Base-by-base conservation (phyloP, 2,888 invertebrate genomes). In the Mantis religiosa region DNA sequence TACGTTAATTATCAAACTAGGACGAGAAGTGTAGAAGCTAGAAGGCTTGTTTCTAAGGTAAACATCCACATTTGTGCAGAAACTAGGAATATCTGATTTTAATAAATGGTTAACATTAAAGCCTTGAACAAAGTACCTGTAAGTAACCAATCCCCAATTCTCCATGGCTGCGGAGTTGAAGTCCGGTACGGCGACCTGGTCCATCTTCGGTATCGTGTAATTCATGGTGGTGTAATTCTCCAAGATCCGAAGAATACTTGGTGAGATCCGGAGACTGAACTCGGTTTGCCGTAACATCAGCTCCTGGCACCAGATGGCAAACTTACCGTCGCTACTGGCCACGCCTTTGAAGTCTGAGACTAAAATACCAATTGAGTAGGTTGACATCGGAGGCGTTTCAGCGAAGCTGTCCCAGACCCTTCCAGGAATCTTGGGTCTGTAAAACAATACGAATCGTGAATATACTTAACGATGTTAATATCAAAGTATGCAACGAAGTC, bases 141-240 rank as follows among this genome's bases (percentile, higher is more conserved):
- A 98, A 3, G 97, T 98, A 12, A 98, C 94, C 34, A 98, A 94
- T 12, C 98, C 98, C 98, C 98, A 98, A 92, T 98, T 98, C 92
- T 98, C 98, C 98, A 98, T 98, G 88, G 98, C 98, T 84, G 97
- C 97, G 90, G 97, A 96, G 85, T 95, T 95, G 92, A 98, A 98
- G 92, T 98, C 97, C 0, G 97, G 96, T 89, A 98, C 95, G 2
- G 97, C 98, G n/a, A 97, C 95, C 92, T 98, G 95, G 92, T 98
- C 97, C 93, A 98, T 94, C 92, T 98, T 98, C 8, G 95, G 94
- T 89, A 96, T 93, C 1, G 94, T 94, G 91, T 95, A 95, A 2
- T 92, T 91, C 87, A 94, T 92, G 91, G 95, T 95, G 14, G 90
- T 94, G 91, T n/a, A 95, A 92, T 0, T 92, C 91, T 93, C 94